Percentiles rank a stretch among this genome's conserved stretches.
Conservation (phyloP, 23 tunicate species). For the Botrylloides violaceus region DNA sequence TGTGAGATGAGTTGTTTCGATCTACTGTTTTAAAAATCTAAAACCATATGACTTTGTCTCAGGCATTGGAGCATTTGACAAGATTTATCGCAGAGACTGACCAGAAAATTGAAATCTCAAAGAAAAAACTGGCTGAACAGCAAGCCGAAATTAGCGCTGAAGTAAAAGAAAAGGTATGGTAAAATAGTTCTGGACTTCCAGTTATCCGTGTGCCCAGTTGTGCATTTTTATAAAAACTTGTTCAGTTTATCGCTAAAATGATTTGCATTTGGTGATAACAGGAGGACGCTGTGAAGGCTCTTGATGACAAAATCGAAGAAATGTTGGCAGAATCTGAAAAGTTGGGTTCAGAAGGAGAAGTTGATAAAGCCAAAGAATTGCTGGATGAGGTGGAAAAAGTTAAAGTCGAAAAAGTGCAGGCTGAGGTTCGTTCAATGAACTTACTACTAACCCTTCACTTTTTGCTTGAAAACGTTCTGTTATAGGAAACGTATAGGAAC, state of each 20-base stretch:
- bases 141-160: conserved; percentile 93
- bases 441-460: not conserved
- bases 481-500: conserved; percentile 73
- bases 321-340: conserved; percentile 86
- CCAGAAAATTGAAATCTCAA: conserved; percentile 72
- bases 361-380: conserved; percentile 71
- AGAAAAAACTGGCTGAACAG: conserved; percentile 83
- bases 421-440: conserved; percentile 37
- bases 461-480: not conserved
- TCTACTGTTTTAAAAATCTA: not conserved
- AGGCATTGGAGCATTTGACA: conserved; percentile 67
- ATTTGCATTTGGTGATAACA: not conserved
- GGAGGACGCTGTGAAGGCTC: conserved; percentile 78
- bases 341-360: conserved; percentile 90
- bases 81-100: conserved; percentile 77
- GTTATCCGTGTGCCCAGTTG: no score
- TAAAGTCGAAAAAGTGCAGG: conserved; percentile 58
- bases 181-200: not conserved
- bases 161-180: conserved; percentile 55
- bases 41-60: no score
- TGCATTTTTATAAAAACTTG: not conserved
- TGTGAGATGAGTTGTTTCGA: not conserved
- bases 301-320: conserved; percentile 81
- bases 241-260: not conserved
- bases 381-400: conserved; percentile 79